phyloP scores from a whole-genome alignment of 2,797 vertebrate species.

The Lycodopsis pacificus region DNA sequence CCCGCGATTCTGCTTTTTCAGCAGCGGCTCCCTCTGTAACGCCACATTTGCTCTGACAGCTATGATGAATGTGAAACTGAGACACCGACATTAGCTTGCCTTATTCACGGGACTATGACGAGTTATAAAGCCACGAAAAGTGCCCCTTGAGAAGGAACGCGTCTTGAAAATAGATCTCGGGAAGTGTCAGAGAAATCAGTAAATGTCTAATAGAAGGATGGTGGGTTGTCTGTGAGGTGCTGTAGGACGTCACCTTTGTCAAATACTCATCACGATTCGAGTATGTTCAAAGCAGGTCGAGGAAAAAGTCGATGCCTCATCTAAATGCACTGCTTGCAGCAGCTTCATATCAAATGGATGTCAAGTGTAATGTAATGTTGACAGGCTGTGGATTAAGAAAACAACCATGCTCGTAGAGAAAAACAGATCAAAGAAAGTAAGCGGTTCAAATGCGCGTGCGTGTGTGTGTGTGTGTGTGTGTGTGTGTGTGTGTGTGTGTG shows the following conservation, averaged over 20 bases:
- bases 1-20: constrained; percentile 63
- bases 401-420: neutral
- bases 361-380: constrained; percentile 20
- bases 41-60: constrained; percentile 69
- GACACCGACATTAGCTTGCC: constrained; percentile 38
- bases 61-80: constrained; percentile 70
- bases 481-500: too few species aligned
- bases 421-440: constrained; percentile 32
- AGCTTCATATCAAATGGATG: constrained; percentile 29
- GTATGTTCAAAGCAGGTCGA: constrained; percentile 8
- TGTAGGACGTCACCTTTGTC: constrained; percentile 13
- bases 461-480: too few species aligned
- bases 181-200: constrained; percentile 37
- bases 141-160: constrained; percentile 12
- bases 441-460: neutral
- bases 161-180: constrained; percentile 45
- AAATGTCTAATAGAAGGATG: constrained; percentile 2
- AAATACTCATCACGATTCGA: constrained; percentile 21
- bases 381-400: constrained; percentile 7
- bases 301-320: constrained; percentile 27
- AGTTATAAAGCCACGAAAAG: constrained; percentile 50
- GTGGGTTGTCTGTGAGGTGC: constrained; percentile 17
- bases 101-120: constrained; percentile 46
- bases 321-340: constrained; percentile 1
- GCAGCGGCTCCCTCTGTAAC: constrained; percentile 49